Evolutionary conservation across 37 sponge, comb jelly and placozoan species (phyloP).

Genomic region (Oscarella lobularis): DNA sequence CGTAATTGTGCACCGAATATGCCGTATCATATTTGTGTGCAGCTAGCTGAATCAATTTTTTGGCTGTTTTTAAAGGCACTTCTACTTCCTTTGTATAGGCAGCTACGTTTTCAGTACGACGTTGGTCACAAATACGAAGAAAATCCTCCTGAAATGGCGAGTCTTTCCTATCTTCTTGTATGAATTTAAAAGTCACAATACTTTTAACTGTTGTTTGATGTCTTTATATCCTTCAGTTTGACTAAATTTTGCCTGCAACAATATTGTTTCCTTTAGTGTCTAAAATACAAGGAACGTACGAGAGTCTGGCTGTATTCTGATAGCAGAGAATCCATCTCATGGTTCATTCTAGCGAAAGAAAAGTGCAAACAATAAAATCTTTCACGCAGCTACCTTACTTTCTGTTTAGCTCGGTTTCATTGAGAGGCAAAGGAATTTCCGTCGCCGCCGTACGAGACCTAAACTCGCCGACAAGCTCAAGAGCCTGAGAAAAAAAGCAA

Average conservation of each 20-base stretch:
- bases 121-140: slow-evolving; percentile 14
- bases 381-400: slow-evolving; percentile 13
- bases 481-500: slow-evolving; percentile 11
- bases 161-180: too few species aligned
- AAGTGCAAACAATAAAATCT: background rate
- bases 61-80: slow-evolving; percentile 53
- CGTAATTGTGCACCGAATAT: slow-evolving; percentile 37
- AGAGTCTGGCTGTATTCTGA: background rate
- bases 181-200: too few species aligned
- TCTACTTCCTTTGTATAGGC: slow-evolving; percentile 69
- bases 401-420: slow-evolving; percentile 39
- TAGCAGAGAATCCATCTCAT: background rate
- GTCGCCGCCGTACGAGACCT: slow-evolving; percentile 29
- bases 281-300: background rate
- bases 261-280: background rate
- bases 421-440: slow-evolving; percentile 42
- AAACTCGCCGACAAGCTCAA: slow-evolving; percentile 27
- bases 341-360: background rate
- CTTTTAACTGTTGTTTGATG: slow-evolving; percentile 15
- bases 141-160: background rate
- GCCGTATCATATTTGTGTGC: slow-evolving; percentile 66
- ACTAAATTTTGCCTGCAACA: slow-evolving; percentile 22
- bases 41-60: slow-evolving; percentile 49
- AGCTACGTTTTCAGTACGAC: slow-evolving; percentile 50
- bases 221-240: slow-evolving; percentile 25